phyloP scores from a whole-genome alignment of 2,113 vertebrate genomes.

The Ramphastos sulfuratus region DNA sequence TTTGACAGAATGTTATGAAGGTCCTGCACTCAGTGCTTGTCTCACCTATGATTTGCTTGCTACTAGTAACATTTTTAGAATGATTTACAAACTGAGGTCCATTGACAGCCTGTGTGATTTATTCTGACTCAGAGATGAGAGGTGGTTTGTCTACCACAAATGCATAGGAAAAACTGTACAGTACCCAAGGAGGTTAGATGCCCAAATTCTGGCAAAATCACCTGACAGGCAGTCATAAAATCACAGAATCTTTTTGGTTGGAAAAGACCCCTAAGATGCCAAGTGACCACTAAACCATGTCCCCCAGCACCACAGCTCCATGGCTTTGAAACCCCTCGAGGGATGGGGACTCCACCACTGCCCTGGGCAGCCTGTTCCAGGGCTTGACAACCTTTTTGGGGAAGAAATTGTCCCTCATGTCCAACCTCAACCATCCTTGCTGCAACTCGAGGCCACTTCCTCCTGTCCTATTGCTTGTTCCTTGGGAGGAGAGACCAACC shows the following conservation, averaged over 20 bases:
- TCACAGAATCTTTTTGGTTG: neutral
- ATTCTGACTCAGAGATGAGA: neutral
- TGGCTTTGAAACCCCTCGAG: neutral
- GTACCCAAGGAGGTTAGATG: neutral
- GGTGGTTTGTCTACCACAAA: neutral
- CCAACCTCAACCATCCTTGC: neutral
- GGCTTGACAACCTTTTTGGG: neutral
- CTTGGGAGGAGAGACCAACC: too few relatives aligned
- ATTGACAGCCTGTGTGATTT: neutral
- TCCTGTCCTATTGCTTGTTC: too few relatives aligned
- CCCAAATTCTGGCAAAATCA: neutral
- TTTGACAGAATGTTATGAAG: conserved; percentile 1
- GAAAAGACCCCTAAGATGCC: neutral
- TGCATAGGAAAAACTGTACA: neutral
- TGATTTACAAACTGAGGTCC: neutral
- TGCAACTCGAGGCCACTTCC: neutral
- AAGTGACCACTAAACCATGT: too few relatives aligned
- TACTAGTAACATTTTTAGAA: neutral
- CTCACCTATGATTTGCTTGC: neutral
- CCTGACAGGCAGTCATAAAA: neutral
- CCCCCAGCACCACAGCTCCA: neutral
- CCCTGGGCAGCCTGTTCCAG: neutral
- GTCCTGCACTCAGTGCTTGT: neutral
- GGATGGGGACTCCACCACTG: neutral
- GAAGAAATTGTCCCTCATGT: neutral